Conservation (phyloP, 64 coral and sea anemone species). For the Stylophora pistillata region DNA sequence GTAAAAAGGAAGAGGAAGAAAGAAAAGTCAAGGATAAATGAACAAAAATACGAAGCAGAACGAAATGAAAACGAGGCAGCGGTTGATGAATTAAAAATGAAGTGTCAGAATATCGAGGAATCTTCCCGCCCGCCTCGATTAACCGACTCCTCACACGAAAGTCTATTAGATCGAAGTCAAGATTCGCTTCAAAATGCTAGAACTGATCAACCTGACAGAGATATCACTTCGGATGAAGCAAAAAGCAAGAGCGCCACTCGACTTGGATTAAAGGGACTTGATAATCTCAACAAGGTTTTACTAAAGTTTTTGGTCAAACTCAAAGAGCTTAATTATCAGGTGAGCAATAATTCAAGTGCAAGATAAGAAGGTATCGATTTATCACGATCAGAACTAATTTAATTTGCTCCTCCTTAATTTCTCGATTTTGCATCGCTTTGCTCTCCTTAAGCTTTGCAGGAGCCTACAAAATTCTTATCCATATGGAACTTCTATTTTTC, state of each 20-base stretch:
- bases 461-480: background rate
- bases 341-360: background rate
- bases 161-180: too few relatives aligned
- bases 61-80: background rate
- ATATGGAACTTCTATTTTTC: background rate
- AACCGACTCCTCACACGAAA: too few relatives aligned
- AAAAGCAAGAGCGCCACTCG: background rate
- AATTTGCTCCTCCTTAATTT: too few relatives aligned
- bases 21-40: background rate
- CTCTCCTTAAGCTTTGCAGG: background rate
- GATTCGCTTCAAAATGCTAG: background rate
- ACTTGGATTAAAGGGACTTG: conserved; percentile 39
- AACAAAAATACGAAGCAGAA: background rate
- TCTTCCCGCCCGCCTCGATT: too few relatives aligned
- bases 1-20: conserved; percentile 15
- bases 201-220: background rate
- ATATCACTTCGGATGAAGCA: background rate
- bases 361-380: too few relatives aligned
- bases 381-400: too few relatives aligned
- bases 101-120: too few relatives aligned
- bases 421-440: too few relatives aligned
- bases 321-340: conserved; percentile 80
- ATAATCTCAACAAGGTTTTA: conserved; percentile 29
- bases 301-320: conserved; percentile 60
- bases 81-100: background rate